Evolutionary conservation across 2,113 vertebrate species (phyloP).

Genomic region (Nibea albiflora): DNA sequence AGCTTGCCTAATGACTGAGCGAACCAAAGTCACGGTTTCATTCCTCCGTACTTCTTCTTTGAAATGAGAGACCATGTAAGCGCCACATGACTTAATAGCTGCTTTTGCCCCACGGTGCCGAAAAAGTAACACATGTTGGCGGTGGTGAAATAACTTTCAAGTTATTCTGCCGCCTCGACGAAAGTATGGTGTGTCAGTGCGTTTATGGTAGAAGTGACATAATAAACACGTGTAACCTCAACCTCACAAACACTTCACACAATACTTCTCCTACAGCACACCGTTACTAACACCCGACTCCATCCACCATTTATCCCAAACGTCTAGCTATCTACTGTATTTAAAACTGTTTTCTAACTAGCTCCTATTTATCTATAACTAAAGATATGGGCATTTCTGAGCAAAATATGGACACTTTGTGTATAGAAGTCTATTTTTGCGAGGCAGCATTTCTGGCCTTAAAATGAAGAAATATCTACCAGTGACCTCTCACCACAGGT

Average conservation of each 20-base stretch:
- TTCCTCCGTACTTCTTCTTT: constrained; percentile 26
- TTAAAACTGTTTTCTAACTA: background rate
- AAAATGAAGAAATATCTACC: background rate
- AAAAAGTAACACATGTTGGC: constrained; percentile 31
- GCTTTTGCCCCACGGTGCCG: constrained; percentile 22
- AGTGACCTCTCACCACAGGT: background rate
- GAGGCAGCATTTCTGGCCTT: background rate
- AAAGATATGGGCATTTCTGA: too few species aligned
- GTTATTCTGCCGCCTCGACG: constrained; percentile 17
- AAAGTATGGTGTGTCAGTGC: constrained; percentile 6
- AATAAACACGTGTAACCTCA: constrained; percentile 5
- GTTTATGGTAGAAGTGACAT: background rate
- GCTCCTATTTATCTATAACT: too few species aligned
- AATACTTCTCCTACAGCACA: background rate
- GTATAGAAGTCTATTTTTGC: too few species aligned
- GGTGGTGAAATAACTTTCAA: constrained; percentile 24
- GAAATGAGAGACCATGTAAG: constrained; percentile 30
- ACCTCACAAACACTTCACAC: constrained; percentile 2
- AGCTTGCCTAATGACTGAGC: constrained; percentile 33
- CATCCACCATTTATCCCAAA: background rate
- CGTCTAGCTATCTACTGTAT: background rate
- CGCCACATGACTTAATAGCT: constrained; percentile 31
- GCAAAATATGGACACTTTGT: too few species aligned
- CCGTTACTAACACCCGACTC: background rate
- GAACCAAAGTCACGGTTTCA: constrained; percentile 14